These are phyloP conservation scores for Pogoniulus pusillus DNA, from an alignment of 2,797 vertebrate species.

Conservation along the genomic window DNA sequence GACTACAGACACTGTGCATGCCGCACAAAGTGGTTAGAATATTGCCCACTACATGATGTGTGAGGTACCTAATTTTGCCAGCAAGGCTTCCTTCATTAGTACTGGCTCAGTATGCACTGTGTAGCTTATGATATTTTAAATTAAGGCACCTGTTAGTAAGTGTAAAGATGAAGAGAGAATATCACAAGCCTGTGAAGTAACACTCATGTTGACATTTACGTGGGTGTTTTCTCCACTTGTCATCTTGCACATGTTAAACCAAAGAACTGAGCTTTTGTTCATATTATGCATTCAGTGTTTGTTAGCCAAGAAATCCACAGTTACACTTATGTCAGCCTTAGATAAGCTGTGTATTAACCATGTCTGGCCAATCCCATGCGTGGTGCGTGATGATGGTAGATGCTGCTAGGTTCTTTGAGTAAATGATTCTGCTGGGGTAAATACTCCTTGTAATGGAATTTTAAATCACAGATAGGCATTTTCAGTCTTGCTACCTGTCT, in stretches of 20 bases:
- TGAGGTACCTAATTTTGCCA: slow-evolving; percentile 21
- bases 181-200: slow-evolving; percentile 29
- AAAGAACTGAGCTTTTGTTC: slow-evolving; percentile 5
- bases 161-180: slow-evolving; percentile 44
- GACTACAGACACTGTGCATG: not conserved
- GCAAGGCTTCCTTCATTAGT: slow-evolving; percentile 44
- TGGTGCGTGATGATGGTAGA: not conserved
- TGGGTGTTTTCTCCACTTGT: slow-evolving; percentile 32
- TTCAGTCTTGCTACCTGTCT: not conserved
- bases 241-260: not conserved
- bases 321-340: slow-evolving; percentile 10
- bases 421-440: not conserved
- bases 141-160: slow-evolving; percentile 49
- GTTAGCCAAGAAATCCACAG: slow-evolving; percentile 24
- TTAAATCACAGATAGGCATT: accelerated
- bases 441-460: not conserved
- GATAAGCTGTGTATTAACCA: not conserved
- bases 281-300: not conserved
- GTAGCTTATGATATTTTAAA: slow-evolving; percentile 12
- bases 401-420: not conserved
- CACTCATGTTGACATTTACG: slow-evolving; percentile 18
- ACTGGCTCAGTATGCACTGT: not conserved
- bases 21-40: not conserved
- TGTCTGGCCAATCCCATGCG: not conserved
- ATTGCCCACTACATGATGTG: not conserved